Evolutionary conservation across 1,140 invertebrate species (phyloP).

Genomic region (Philotrypesis tridentata): DNA sequence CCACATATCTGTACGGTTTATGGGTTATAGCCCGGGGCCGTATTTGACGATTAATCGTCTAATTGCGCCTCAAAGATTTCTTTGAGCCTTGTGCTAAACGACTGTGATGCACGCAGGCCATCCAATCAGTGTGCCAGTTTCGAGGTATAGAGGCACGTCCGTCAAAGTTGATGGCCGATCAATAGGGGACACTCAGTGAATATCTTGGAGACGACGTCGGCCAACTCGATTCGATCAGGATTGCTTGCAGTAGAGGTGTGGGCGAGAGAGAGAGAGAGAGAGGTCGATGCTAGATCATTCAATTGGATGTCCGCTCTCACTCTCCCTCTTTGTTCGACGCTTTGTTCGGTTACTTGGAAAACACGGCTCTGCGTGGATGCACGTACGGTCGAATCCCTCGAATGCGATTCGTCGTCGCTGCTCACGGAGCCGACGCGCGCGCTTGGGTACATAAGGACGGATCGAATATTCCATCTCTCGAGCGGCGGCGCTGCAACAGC

Average conservation of each 20-base stretch:
- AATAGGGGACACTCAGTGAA: neutral
- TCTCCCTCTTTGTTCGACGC: neutral
- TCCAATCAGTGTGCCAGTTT: too few relatives aligned
- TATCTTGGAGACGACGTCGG: slow-evolving; percentile 7
- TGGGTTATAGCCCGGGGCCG: too few relatives aligned
- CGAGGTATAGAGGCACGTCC: neutral
- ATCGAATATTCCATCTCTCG: neutral
- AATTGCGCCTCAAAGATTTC: neutral
- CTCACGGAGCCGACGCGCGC: too few relatives aligned
- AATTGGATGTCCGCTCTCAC: neutral
- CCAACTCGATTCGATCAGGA: slow-evolving; percentile 25
- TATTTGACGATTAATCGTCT: neutral
- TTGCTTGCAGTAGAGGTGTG: neutral
- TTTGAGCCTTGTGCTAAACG: neutral
- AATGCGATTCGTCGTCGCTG: slow-evolving; percentile 38
- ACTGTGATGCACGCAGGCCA: neutral
- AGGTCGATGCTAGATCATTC: neutral
- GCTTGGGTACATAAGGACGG: neutral
- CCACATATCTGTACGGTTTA: too few relatives aligned
- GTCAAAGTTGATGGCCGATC: neutral
- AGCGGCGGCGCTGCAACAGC: neutral
- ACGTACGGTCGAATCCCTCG: neutral
- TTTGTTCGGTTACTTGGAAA: neutral
- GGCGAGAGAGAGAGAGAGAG: neutral
- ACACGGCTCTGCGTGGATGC: neutral